Conservation (phyloP, 2,797 vertebrate species). For the Novumbra hubbsi region DNA sequence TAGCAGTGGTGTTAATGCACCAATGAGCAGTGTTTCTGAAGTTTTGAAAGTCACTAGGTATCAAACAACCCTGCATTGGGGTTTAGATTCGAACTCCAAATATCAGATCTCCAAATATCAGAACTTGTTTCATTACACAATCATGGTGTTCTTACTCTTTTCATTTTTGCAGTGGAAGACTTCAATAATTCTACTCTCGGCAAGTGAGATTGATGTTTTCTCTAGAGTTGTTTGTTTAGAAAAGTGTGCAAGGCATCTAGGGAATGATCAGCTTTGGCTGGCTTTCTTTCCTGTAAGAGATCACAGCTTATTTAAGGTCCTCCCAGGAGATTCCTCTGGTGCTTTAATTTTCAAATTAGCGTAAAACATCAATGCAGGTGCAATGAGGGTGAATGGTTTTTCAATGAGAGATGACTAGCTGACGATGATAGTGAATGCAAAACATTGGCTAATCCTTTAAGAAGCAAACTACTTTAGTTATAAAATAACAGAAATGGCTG, state of each 20-base stretch:
- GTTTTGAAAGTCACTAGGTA: too few relatives aligned
- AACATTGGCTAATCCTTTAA: constrained; percentile 28
- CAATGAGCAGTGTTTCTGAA: too few relatives aligned
- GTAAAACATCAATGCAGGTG: constrained; percentile 42
- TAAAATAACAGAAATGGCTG: constrained; percentile 49
- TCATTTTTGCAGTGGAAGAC: background rate
- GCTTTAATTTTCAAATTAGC: constrained; percentile 26
- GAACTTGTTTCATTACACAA: too few relatives aligned
- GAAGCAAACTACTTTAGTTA: constrained; percentile 36
- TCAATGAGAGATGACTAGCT: constrained; percentile 28
- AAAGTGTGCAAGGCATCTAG: constrained; percentile 17
- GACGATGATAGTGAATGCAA: constrained; percentile 44
- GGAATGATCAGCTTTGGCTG: constrained; percentile 15
- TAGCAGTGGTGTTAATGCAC: too few relatives aligned
- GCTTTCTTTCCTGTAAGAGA: constrained; percentile 22
- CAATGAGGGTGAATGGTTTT: constrained; percentile 29
- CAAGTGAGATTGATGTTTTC: constrained; percentile 3
- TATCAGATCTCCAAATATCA: too few relatives aligned
- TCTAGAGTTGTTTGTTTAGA: constrained; percentile 18
- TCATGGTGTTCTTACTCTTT: too few relatives aligned
- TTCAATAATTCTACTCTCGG: background rate
- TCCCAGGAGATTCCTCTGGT: constrained; percentile 15
- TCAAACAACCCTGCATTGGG: too few relatives aligned
- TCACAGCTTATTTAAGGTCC: constrained; percentile 22
- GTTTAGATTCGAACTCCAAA: too few relatives aligned